phyloP scores from a whole-genome alignment of 2,888 invertebrate genomes.

The Meteorus colon region DNA sequence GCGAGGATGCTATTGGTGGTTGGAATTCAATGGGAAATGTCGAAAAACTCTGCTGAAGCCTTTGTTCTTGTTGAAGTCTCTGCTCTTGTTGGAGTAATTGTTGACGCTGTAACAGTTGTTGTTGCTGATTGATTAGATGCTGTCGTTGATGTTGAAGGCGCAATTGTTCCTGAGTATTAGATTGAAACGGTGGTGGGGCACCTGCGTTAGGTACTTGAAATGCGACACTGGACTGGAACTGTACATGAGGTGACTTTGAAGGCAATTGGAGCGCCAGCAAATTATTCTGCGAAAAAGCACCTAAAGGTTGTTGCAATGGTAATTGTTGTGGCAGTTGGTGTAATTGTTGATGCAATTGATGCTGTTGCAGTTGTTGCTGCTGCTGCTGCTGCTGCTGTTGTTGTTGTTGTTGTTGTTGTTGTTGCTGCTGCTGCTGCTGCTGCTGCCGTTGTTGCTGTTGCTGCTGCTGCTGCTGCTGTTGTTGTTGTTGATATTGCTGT shows the following conservation, averaged over 20 bases:
- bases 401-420: constrained; percentile 55
- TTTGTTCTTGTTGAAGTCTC: constrained; percentile 68
- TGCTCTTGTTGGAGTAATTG: constrained; percentile 63
- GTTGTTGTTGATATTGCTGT: constrained; percentile 56
- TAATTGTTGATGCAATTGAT: constrained; percentile 36
- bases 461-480: constrained; percentile 73
- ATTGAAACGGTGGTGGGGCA: constrained; percentile 60
- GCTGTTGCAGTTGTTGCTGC: constrained; percentile 53
- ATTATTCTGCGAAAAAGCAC: constrained; percentile 50
- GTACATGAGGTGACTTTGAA: constrained; percentile 58
- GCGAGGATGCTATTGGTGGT: constrained; percentile 68
- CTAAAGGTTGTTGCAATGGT: constrained; percentile 53
- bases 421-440: constrained; percentile 24
- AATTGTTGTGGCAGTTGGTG: constrained; percentile 50
- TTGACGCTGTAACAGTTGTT: constrained; percentile 47
- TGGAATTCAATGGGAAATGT: constrained; percentile 62
- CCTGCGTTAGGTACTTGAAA: constrained; percentile 64
- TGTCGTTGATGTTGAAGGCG: constrained; percentile 53
- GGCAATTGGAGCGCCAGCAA: constrained; percentile 57
- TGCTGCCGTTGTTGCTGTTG: constrained; percentile 35
- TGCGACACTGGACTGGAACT: constrained; percentile 65
- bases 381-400: constrained; percentile 49
- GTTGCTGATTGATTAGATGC: constrained; percentile 37
- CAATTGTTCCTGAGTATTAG: constrained; percentile 57
- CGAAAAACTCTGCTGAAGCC: constrained; percentile 63